These are phyloP conservation scores for Mallateleia sp. DNA, from an alignment of 2,888 invertebrate genomes.

Conservation along the genomic window DNA sequence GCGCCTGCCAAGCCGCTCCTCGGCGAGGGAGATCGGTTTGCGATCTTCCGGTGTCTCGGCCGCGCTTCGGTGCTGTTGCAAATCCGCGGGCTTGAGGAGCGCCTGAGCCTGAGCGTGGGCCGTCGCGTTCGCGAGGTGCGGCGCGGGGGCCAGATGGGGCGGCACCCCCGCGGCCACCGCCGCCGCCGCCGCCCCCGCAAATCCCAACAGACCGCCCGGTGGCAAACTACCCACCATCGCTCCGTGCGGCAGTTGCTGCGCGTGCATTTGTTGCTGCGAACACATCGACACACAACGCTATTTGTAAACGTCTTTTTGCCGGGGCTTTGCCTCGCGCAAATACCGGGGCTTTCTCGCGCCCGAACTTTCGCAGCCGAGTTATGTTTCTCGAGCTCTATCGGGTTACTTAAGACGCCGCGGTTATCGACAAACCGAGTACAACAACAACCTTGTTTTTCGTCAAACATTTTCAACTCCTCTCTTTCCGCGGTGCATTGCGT, in stretches of 20 bases:
- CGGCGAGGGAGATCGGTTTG: conserved; percentile 90
- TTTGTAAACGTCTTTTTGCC: conserved; percentile 50
- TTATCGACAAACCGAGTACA: conserved; percentile 50
- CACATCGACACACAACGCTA: conserved; percentile 54
- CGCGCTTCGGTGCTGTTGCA: conserved; percentile 88
- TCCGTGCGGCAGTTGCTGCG: conserved; percentile 94
- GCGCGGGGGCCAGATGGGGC: conserved; percentile 91
- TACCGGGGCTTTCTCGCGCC: conserved; percentile 54
- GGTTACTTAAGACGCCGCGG: conserved; percentile 55
- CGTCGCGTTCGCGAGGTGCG: conserved; percentile 90
- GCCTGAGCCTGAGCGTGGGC: conserved; percentile 90
- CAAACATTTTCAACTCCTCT: conserved; percentile 12
- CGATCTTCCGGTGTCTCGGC: conserved; percentile 91
- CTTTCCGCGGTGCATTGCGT: too few species aligned
- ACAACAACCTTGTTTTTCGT: conserved; percentile 47
- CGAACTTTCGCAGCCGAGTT: conserved; percentile 44
- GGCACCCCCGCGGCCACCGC: conserved; percentile 90
- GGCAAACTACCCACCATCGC: conserved; percentile 90
- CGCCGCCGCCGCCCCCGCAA: conserved; percentile 90
- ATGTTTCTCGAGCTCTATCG: conserved; percentile 54
- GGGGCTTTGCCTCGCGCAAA: conserved; percentile 53
- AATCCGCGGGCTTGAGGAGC: conserved; percentile 90
- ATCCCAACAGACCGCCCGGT: conserved; percentile 90
- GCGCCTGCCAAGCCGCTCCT: conserved; percentile 90
- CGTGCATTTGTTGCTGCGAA: conserved; percentile 96